Evolutionary conservation across 1,140 invertebrate genomes (phyloP), one percentile per base, ranked within the genome.

Genomic region (Notospermus geniculatus): DNA sequence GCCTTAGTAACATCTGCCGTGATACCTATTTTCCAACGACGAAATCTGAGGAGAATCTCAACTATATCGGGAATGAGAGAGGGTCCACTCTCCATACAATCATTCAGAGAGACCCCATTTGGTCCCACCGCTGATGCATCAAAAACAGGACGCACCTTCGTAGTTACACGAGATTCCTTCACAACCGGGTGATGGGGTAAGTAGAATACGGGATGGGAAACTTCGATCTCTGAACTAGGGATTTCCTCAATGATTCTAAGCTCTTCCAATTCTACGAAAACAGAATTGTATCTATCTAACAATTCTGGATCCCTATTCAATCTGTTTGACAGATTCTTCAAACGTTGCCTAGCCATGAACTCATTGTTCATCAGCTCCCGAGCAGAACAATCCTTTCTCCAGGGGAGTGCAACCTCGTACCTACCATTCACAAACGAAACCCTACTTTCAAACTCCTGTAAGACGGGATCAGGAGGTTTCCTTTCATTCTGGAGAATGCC

Each of bases 141-240:
- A 58, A 78, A 80, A 7, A 82, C 79, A 13, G 74, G 64, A 1
- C 81, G 67, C 0, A 75, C 52, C 62, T 81, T 76, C 1, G 77
- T 75, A 1, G 76, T 75, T 0, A 22, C 50, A 15, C 63, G 63
- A 25, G 65, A 70, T 58, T 65, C 61, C 5, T 67, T 68, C 4
- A 75, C 62, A 0, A 84, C 78, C 0, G 54, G 57, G 36, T 82
- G 81, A 72, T 84, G 83, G 1, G 82, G 80, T 7, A 83, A 74
- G 78, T 84, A 75, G 73, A 11, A 55, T 11, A 55, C n/a, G 7
- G 54, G 11, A 7, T 7, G 2, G 7, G 7, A n/a, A 27, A 7
- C 22, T 29, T 9, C 54, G 27, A 27, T 5, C 17, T 22, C 2
- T 23, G 5, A n/a, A n/a, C n/a, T n/a, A n/a, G n/a, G n/a, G n/a